A percentile compares a stretch with the other conserved stretches of the same genome.
These are phyloP conservation scores for Caloenas nicobarica DNA, from an alignment of 2,113 vertebrate genomes.

Conservation along the genomic window DNA sequence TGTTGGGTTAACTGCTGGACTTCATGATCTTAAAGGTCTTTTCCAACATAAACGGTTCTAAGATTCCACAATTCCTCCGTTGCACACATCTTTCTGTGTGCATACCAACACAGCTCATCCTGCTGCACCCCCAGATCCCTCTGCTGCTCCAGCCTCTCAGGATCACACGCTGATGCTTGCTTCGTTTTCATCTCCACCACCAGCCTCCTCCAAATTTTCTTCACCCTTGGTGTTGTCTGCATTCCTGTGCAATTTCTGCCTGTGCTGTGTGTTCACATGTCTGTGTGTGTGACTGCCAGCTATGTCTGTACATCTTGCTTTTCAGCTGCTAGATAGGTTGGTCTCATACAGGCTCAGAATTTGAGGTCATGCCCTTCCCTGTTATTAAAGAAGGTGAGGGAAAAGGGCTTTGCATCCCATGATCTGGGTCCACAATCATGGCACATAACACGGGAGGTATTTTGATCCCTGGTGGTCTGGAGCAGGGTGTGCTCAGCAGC, in stretches of 20 bases:
- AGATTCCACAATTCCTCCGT: too few species aligned
- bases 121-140: background rate
- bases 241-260: background rate
- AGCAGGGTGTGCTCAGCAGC: background rate
- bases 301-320: background rate
- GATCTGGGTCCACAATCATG: accelerated
- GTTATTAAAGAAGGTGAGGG: background rate
- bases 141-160: background rate
- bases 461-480: background rate
- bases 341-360: background rate
- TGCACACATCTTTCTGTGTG: too few species aligned
- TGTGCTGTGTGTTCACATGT: accelerated
- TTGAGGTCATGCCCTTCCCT: background rate
- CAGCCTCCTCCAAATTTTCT: background rate
- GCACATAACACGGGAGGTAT: accelerated
- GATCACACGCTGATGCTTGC: background rate
- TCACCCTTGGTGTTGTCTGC: background rate
- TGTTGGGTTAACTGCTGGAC: too few species aligned
- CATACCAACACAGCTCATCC: accelerated
- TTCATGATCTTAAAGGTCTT: too few species aligned
- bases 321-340: accelerated
- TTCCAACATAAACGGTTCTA: too few species aligned
- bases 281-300: background rate
- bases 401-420: accelerated
- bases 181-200: background rate